Conservation (phyloP, 2,888 invertebrate species). For the Polyommatus icarus region DNA sequence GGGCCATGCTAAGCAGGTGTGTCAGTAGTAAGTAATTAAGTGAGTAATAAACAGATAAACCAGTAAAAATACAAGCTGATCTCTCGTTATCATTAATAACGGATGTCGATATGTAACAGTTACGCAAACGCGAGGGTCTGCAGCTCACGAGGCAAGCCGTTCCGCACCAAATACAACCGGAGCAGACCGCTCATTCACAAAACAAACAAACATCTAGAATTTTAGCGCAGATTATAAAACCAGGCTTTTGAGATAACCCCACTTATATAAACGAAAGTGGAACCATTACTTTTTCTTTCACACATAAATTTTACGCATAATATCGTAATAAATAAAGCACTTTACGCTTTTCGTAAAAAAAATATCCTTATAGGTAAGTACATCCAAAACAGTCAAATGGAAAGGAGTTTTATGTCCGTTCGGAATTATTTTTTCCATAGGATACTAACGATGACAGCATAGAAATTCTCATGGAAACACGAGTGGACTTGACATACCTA, state of each 20-base stretch:
- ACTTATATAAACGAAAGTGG: constrained; percentile 2
- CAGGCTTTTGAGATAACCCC: neutral
- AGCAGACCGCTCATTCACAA: constrained; percentile 12
- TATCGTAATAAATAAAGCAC: neutral
- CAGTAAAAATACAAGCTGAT: neutral
- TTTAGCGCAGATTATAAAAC: constrained; percentile 8
- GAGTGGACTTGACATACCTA: too few species aligned
- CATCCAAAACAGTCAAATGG: neutral
- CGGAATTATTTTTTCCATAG: neutral
- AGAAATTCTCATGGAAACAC: neutral
- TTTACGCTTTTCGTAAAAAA: neutral
- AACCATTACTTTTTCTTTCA: neutral
- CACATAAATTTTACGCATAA: neutral
- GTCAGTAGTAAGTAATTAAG: neutral
- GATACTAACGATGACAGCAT: neutral
- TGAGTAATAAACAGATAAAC: neutral
- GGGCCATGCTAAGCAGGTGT: neutral
- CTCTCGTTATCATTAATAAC: neutral
- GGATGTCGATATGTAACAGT: constrained; percentile 13
- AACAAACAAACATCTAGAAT: constrained; percentile 19
- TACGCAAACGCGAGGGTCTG: neutral
- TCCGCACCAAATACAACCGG: constrained; percentile 17
- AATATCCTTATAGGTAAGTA: neutral
- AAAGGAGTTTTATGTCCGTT: neutral
- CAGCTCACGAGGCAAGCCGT: neutral